Conservation (phyloP, 2,888 invertebrate genomes). For the Drosophila villosipedis region DNA sequence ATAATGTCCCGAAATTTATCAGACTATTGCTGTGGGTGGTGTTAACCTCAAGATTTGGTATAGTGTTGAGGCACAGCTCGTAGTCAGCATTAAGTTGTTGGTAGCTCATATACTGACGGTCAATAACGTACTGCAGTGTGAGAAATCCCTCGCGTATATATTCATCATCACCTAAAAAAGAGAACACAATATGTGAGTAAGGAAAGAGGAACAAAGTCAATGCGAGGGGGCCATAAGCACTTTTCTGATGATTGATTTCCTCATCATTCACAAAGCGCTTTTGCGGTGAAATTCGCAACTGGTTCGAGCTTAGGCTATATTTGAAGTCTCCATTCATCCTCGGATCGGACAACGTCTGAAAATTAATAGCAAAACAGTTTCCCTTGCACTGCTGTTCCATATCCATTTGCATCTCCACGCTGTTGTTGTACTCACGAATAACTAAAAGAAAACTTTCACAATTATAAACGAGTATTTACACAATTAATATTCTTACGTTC, state of each 20-base stretch:
- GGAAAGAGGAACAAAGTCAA: constrained; percentile 6
- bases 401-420: constrained; percentile 64
- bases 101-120: constrained; percentile 86
- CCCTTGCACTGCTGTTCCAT: constrained; percentile 74
- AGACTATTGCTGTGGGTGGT: constrained; percentile 69
- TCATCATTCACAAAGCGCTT: constrained; percentile 82
- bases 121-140: constrained; percentile 87
- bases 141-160: constrained; percentile 86
- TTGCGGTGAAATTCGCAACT: constrained; percentile 82
- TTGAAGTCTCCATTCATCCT: constrained; percentile 34
- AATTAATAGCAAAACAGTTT: constrained; percentile 78
- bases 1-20: constrained; percentile 74
- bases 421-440: constrained; percentile 56
- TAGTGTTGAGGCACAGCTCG: constrained; percentile 67
- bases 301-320: constrained; percentile 86
- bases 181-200: constrained; percentile 17
- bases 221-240: constrained; percentile 35
- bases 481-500: constrained; percentile 60
- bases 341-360: constrained; percentile 56
- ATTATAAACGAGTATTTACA: background rate
- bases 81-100: constrained; percentile 42
- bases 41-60: constrained; percentile 71
- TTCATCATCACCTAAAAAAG: constrained; percentile 83
- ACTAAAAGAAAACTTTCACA: constrained; percentile 38
- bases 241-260: constrained; percentile 75